Base-by-base conservation (phyloP, 2,113 vertebrate species). In the Capreolus pygargus region DNA sequence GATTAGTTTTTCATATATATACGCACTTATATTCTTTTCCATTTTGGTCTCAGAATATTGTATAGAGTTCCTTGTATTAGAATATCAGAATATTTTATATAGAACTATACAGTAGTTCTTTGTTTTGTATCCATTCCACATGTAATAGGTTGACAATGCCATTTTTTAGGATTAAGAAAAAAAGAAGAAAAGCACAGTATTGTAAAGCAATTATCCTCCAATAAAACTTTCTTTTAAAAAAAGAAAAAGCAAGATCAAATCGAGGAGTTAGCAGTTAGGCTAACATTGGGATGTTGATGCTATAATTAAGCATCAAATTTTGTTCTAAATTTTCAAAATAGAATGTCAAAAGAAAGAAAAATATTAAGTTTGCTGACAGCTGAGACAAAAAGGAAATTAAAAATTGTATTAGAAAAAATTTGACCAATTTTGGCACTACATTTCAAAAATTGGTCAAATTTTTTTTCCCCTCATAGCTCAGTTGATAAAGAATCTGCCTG, bases 241-340 rank as follows among this genome's bases (percentile, higher is more conserved):
- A 79, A 79, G 27, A 47, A 28, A 47, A 78, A 78, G 36, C 4
- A 55, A 43, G 36, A 88, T 61, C n/a, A 85, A 89, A 91, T 76
- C 4, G 30, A 93, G 21, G 27, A 96, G 13, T 83, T 79, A 96
- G 30, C 76, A 91, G 12, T 84, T 85, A 79, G 47, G 23, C 82
- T 76, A 58, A 83, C 30, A 28, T 70, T 95, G 70, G 12, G 5
- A 28, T 95, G 89, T 87, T 39, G 39, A 39, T 90, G 23, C 83
- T 91, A 10, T 95, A 57, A 78, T 58, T 55, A 84, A 94, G 15
- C 15, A 45, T 95, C 43, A 76, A 70, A 78, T 84, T 90, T 95
- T 57, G 36, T 55, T 92, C 28, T 78, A n/a, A 94, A 94, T 89
- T 92, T 97, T 96, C 79, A 36, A 82, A 95, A 78, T 89, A 79